phyloP scores from a whole-genome alignment of 2,888 invertebrate genomes.

The Tridacna gigas region DNA sequence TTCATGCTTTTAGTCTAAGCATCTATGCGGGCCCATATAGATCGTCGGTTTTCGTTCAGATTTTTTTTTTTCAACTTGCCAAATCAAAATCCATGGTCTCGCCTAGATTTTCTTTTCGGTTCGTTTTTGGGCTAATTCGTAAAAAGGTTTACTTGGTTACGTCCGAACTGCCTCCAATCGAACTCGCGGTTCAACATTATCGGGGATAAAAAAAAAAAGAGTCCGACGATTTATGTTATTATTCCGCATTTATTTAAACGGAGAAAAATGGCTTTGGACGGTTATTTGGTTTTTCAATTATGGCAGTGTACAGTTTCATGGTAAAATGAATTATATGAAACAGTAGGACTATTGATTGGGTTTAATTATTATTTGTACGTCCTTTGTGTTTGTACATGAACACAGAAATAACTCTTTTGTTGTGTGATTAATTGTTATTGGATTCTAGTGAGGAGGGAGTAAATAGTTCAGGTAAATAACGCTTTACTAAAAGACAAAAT shows the following conservation, averaged over 20 bases:
- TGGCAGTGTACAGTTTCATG: background rate
- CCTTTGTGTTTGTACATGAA: constrained; percentile 11
- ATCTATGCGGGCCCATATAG: too few species aligned
- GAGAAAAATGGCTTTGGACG: constrained; percentile 3
- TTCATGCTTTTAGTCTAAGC: too few species aligned
- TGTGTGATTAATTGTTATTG: constrained; percentile 13
- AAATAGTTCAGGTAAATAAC: constrained; percentile 1
- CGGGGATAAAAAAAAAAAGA: constrained; percentile 10
- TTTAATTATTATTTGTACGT: constrained; percentile 13
- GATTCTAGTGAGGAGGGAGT: constrained; percentile 11
- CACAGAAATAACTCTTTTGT: constrained; percentile 5
- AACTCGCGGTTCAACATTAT: background rate
- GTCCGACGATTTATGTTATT: background rate
- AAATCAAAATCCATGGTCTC: too few species aligned
- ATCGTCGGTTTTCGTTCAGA: too few species aligned
- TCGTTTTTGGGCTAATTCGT: too few species aligned
- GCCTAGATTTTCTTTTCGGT: too few species aligned
- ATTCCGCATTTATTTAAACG: constrained; percentile 16
- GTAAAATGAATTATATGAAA: constrained; percentile 22
- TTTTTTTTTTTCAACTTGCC: too few species aligned
- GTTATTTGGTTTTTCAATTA: constrained; percentile 21
- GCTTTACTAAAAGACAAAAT: too few species aligned
- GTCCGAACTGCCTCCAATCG: too few species aligned
- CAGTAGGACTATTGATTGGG: constrained; percentile 5
- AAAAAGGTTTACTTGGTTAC: too few species aligned